Evolutionary conservation across 2,113 vertebrate species (phyloP).

Genomic region (Camelus bactrianus): DNA sequence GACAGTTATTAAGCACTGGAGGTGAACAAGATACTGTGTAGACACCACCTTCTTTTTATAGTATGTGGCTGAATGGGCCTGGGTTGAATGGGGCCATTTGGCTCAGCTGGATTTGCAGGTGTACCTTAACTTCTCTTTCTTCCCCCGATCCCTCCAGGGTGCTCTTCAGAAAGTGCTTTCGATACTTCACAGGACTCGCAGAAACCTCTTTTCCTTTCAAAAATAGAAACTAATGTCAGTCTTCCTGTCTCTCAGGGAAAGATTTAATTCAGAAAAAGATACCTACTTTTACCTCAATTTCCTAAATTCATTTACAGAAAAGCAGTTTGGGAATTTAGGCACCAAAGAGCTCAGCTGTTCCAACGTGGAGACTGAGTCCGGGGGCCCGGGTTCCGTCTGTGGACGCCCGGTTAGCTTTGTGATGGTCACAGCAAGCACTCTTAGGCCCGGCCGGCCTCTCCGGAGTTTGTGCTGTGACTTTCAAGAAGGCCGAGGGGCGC

Average conservation of each 20-base stretch:
- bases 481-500: not conserved
- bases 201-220: slow-evolving; percentile 47
- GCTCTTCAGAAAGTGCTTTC: slow-evolving; percentile 14
- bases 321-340: slow-evolving; percentile 12
- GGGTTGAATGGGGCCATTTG: not conserved
- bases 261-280: slow-evolving; percentile 48
- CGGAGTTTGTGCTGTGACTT: not conserved
- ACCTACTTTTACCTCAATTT: slow-evolving; percentile 10
- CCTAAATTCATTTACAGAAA: not conserved
- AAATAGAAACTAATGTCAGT: slow-evolving; percentile 21
- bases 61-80: not conserved
- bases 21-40: not conserved
- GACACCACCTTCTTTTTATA: not conserved
- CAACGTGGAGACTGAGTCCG: not conserved
- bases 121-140: not conserved
- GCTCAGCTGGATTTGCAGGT: not conserved
- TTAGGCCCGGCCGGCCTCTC: not conserved
- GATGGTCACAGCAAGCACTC: rapidly evolving
- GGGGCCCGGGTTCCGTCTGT: not conserved
- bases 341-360: not conserved
- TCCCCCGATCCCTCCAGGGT: not conserved
- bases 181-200: not conserved
- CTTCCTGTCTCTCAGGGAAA: slow-evolving; percentile 34
- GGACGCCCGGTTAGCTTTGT: not conserved
- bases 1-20: not conserved